Evolutionary conservation across 2,797 vertebrate genomes (phyloP).

Genomic region (Acanthis flammea): DNA sequence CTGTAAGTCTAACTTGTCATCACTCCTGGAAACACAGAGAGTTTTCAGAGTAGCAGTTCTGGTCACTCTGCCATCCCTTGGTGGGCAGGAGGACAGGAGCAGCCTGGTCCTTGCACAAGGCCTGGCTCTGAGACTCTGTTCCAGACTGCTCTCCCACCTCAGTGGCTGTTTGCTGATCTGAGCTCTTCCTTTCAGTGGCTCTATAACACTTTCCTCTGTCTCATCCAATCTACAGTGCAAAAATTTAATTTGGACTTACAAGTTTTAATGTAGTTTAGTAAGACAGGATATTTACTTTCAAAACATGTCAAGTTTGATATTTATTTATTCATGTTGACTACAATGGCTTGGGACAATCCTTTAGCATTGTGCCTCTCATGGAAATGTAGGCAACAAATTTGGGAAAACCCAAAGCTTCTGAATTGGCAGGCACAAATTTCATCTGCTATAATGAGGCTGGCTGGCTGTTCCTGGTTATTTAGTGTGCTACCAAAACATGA

Average conservation of each 20-base stretch:
- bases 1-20: neutral
- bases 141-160: neutral
- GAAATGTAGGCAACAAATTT: neutral
- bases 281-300: neutral
- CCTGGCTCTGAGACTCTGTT: neutral
- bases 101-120: neutral
- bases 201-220: neutral
- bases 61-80: neutral
- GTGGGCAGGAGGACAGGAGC: neutral
- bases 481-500: neutral
- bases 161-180: neutral
- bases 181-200: neutral
- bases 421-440: neutral
- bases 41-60: neutral
- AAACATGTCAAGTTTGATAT: neutral
- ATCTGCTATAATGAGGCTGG: neutral
- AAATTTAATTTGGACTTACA: neutral
- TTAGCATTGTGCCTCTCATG: neutral
- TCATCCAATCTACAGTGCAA: neutral
- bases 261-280: neutral
- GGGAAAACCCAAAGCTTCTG: neutral
- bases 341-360: neutral
- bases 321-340: neutral
- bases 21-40: neutral
- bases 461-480: neutral